Conservation (phyloP, 2,113 vertebrate species). For the Nothocercus julius region DNA sequence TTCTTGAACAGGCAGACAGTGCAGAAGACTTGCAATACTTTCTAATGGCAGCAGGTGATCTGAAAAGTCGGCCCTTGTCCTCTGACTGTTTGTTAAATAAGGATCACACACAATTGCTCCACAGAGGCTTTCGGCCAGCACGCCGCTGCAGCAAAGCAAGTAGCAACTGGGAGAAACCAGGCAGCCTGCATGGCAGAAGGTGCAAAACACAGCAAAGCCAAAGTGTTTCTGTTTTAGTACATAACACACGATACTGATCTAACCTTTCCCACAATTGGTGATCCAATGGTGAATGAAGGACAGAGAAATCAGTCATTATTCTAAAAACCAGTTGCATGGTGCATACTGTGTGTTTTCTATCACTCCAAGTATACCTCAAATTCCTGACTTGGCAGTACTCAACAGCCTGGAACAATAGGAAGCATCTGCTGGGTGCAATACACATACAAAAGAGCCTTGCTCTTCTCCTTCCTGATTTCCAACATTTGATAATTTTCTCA, state of each 20-base stretch:
- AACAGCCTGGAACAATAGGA: not conserved
- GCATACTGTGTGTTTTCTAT: not conserved
- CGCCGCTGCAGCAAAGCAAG: not conserved
- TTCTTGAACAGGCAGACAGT: not conserved
- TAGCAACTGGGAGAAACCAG: not conserved
- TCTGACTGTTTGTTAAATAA: not conserved
- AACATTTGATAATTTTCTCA: not conserved
- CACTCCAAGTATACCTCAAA: not conserved
- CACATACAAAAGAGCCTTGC: not conserved
- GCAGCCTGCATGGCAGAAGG: not conserved
- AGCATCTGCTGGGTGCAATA: not conserved
- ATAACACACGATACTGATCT: not conserved
- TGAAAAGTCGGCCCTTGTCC: not conserved
- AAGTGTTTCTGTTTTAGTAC: not conserved
- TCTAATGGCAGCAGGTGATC: not conserved
- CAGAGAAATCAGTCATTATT: not conserved
- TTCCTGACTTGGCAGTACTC: not conserved
- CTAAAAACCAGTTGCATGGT: not conserved
- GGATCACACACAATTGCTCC: constrained; percentile 12
- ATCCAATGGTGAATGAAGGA: not conserved
- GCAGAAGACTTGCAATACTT: not conserved
- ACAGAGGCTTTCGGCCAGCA: not conserved
- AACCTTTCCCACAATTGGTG: not conserved
- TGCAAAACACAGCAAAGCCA: not conserved
- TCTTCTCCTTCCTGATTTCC: not conserved